Base-by-base conservation (phyloP, 2,113 vertebrate species). In the Bungarus multicinctus region DNA sequence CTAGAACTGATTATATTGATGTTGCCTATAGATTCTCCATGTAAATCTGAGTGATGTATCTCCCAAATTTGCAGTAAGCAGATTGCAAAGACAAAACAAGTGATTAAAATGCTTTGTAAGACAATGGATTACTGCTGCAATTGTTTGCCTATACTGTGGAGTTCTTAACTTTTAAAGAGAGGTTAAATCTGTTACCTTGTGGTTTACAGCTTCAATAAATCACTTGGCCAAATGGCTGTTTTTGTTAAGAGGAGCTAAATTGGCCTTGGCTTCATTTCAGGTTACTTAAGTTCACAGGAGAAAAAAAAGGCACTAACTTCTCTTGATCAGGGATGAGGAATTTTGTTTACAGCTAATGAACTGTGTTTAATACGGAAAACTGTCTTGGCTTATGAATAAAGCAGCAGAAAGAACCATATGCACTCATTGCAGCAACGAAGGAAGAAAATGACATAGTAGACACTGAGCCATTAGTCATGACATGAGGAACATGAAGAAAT, bases 141-240 rank as follows among this genome's bases (percentile, higher is more conserved):
- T 96, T 96, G 94, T 96, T 96, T 93, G 95, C 91, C 94, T 94
- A 85, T 23, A 87, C 94, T 94, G 93, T 97, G 96, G 96, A 96
- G 92, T 43, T 87, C 92, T 96, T 95, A 90, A 92, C 94, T 96
- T 97, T 96, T 97, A 96, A 96, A 96, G 94, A 91, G 50, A 94
- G 95, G 96, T 93, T 97, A 97, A 97, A 97, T 96, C 95, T 95
- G 97, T 97, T 97, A 96, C 95, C 93, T 97, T 97, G 74, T 94
- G 91, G 91, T 97, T 97, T 97, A 97, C 94, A 92, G 94, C 90
- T 94, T 74, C 1, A 96, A 91, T 97, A 97, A 97, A 96, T 97
- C 96, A 96, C 81, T 90, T 90, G 55, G 0, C 92, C 97, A 96
- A 97, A 97, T 96, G 93, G 95, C 90, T 93, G 93, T 96, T 96